These are phyloP conservation scores for Peromyscus nudipes DNA, from an alignment of 2,797 vertebrate genomes.

Conservation along the genomic window DNA sequence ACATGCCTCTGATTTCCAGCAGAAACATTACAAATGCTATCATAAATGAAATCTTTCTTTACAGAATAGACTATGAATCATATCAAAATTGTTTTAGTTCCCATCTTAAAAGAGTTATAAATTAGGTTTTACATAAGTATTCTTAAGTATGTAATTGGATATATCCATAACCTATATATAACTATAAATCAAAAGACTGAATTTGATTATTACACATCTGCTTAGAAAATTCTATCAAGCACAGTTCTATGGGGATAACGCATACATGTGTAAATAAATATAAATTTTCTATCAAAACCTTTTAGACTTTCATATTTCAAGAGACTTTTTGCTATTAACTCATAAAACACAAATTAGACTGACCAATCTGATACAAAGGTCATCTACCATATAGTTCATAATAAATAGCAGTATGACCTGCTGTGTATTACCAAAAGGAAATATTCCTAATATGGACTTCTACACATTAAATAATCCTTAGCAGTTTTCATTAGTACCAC, in stretches of 20 bases:
- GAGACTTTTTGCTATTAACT: slow-evolving; percentile 81
- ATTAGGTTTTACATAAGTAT: slow-evolving; percentile 79
- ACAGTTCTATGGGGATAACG: slow-evolving; percentile 81
- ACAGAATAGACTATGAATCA: slow-evolving; percentile 84
- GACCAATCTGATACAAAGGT: slow-evolving; percentile 76
- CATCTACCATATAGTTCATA: slow-evolving; percentile 77
- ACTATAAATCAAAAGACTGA: slow-evolving; percentile 80
- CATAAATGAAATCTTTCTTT: slow-evolving; percentile 78
- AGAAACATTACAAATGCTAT: slow-evolving; percentile 84
- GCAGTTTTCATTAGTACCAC: slow-evolving; percentile 76
- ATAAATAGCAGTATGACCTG: slow-evolving; percentile 80
- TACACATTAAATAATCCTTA: slow-evolving; percentile 71
- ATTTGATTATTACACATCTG: slow-evolving; percentile 83
- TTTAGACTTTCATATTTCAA: slow-evolving; percentile 74
- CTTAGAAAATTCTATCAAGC: slow-evolving; percentile 81
- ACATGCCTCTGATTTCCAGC: slow-evolving; percentile 81
- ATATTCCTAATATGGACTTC: slow-evolving; percentile 67
- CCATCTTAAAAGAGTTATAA: slow-evolving; percentile 84
- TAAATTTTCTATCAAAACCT: slow-evolving; percentile 72
- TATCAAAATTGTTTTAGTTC: slow-evolving; percentile 85
- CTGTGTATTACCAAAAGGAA: slow-evolving; percentile 50
- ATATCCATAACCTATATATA: slow-evolving; percentile 73
- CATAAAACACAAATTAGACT: slow-evolving; percentile 78
- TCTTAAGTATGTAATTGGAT: slow-evolving; percentile 77
- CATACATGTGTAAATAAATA: slow-evolving; percentile 73